Evolutionary conservation across 1,140 invertebrate genomes (phyloP).

Genomic region (Portunus trituberculatus): DNA sequence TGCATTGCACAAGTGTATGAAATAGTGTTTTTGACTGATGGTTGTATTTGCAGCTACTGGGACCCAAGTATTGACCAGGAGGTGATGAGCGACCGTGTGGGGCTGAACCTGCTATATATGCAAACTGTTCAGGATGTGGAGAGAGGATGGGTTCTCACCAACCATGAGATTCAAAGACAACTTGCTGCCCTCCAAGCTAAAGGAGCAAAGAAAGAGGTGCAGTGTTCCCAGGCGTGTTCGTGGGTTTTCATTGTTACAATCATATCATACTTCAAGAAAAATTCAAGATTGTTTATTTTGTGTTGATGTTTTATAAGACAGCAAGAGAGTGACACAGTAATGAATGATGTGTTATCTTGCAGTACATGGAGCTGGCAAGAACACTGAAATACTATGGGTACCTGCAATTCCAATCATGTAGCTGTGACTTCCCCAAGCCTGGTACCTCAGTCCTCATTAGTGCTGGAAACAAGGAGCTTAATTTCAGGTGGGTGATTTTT

Average conservation of each 20-base stretch:
- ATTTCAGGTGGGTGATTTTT: constrained; percentile 82
- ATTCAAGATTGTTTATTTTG: too few species aligned
- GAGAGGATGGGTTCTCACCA: constrained; percentile 89
- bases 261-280: too few species aligned
- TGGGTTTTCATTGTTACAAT: too few species aligned
- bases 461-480: constrained; percentile 90
- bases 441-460: constrained; percentile 86
- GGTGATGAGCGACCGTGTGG: constrained; percentile 89
- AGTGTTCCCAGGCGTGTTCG: too few species aligned
- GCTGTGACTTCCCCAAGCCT: constrained; percentile 88
- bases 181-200: constrained; percentile 87
- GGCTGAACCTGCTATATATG: constrained; percentile 92
- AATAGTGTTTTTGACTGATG: neutral
- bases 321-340: neutral
- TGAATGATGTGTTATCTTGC: constrained; percentile 77
- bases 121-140: constrained; percentile 93
- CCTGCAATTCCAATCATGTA: constrained; percentile 89
- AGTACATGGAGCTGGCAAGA: constrained; percentile 91
- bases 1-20: neutral
- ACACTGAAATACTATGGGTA: constrained; percentile 93
- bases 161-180: constrained; percentile 86
- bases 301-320: too few species aligned
- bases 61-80: constrained; percentile 91
- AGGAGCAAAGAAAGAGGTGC: constrained; percentile 92
- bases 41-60: constrained; percentile 88